Percentiles rank a stretch among this genome's conserved stretches.
Conservation (phyloP, 1,140 invertebrate genomes). For the Drosophila azteca region DNA sequence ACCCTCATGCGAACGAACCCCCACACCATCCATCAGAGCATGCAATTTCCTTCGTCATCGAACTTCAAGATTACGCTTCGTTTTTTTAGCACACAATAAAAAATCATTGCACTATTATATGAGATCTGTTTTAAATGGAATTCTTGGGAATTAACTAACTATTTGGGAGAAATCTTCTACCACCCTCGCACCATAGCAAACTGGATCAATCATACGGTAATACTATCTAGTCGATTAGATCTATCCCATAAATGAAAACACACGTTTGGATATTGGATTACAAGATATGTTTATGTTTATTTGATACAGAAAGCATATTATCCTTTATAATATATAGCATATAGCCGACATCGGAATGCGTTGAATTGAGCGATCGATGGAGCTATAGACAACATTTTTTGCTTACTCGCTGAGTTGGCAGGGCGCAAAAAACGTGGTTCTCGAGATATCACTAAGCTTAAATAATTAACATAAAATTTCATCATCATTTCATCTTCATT, state of each 20-base stretch:
- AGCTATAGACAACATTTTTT: constrained; percentile 23
- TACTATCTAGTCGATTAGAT: too few species aligned
- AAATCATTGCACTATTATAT: constrained; percentile 31
- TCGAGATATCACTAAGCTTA: constrained; percentile 52
- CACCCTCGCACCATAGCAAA: too few species aligned
- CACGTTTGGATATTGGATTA: constrained; percentile 21
- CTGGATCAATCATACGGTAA: too few species aligned
- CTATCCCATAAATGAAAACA: too few species aligned
- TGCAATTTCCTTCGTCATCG: background rate
- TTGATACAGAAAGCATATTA: constrained; percentile 53
- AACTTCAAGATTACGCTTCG: constrained; percentile 39
- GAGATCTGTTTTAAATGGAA: too few species aligned
- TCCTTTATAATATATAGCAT: constrained; percentile 35
- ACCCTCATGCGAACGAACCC: constrained; percentile 43
- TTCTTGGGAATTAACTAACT: too few species aligned
- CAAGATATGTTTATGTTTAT: constrained; percentile 55
- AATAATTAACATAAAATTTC: constrained; percentile 48
- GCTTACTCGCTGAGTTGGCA: constrained; percentile 43
- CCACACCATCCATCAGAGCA: constrained; percentile 14
- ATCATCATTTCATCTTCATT: background rate
- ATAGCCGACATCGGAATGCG: constrained; percentile 18
- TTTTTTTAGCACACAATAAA: constrained; percentile 41
- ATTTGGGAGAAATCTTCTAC: too few species aligned
- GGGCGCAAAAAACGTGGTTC: constrained; percentile 40
- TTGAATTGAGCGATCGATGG: constrained; percentile 19